A percentile compares a stretch with the other conserved stretches of the same genome.
Conservation (phyloP, 2,113 vertebrate genomes). For the Eudorcas thomsonii region DNA sequence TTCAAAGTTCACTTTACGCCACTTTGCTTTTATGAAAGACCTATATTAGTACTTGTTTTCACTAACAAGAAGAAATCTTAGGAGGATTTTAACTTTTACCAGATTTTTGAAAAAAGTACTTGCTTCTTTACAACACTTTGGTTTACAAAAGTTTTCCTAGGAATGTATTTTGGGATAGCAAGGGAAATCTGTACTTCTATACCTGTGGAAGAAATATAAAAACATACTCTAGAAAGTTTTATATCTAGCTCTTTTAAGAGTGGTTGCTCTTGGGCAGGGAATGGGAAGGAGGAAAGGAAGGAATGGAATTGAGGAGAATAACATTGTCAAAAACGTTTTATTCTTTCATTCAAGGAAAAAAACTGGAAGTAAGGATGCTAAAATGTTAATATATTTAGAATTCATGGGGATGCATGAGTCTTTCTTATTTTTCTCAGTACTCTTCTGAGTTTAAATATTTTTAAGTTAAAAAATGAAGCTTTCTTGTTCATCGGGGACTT, state of each 20-base stretch:
- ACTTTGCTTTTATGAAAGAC: neutral
- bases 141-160: neutral
- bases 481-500: too few species aligned
- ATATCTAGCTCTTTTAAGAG: neutral
- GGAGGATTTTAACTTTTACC: neutral
- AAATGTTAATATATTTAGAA: neutral
- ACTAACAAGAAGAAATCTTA: neutral
- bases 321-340: neutral
- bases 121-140: neutral
- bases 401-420: neutral
- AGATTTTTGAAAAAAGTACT: neutral
- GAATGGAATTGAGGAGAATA: neutral
- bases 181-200: neutral
- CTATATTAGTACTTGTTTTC: neutral
- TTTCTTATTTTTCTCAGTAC: neutral
- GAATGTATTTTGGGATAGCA: neutral
- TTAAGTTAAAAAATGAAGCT: neutral
- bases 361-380: neutral
- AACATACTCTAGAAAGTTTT: neutral
- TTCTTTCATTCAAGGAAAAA: neutral
- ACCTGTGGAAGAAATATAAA: neutral
- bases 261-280: neutral
- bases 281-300: neutral
- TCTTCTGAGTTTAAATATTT: neutral
- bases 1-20: neutral